Evolutionary conservation across 2,797 vertebrate genomes (phyloP).

Genomic region (Takifugu ocellatus): DNA sequence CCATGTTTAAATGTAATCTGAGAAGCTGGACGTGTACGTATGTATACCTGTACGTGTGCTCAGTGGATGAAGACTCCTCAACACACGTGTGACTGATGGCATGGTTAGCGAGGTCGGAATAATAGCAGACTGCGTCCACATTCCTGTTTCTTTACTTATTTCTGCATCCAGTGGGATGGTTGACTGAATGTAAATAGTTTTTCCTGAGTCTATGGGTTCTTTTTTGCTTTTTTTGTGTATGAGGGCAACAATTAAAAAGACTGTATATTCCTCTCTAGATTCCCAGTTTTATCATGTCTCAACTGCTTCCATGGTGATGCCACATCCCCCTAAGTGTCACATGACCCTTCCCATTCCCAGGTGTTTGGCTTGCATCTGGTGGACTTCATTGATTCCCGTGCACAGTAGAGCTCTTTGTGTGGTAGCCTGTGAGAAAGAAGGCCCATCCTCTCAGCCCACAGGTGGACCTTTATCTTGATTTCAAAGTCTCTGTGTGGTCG

Average conservation of each 20-base stretch:
- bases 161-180: constrained; percentile 48
- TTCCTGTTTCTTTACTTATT: constrained; percentile 56
- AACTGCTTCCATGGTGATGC: constrained; percentile 49
- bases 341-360: constrained; percentile 62
- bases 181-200: constrained; percentile 37
- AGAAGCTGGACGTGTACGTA: constrained; percentile 28
- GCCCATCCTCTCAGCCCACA: constrained; percentile 57
- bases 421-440: constrained; percentile 56
- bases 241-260: constrained; percentile 10
- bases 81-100: too few relatives aligned
- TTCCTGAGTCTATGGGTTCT: constrained; percentile 17
- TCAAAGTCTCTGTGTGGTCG: constrained; percentile 27
- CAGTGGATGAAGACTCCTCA: too few relatives aligned
- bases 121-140: neutral
- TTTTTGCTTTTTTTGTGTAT: constrained; percentile 34
- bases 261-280: neutral
- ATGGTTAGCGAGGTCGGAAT: too few relatives aligned
- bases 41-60: neutral
- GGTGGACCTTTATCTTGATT: constrained; percentile 61
- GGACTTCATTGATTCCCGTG: constrained; percentile 66
- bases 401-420: constrained; percentile 72
- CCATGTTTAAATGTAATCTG: constrained; percentile 43
- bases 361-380: constrained; percentile 69
- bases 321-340: constrained; percentile 30
- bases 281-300: constrained; percentile 30